These are phyloP conservation scores for Malaclemys terrapin DNA, from an alignment of 2,113 vertebrate genomes.

Conservation along the genomic window DNA sequence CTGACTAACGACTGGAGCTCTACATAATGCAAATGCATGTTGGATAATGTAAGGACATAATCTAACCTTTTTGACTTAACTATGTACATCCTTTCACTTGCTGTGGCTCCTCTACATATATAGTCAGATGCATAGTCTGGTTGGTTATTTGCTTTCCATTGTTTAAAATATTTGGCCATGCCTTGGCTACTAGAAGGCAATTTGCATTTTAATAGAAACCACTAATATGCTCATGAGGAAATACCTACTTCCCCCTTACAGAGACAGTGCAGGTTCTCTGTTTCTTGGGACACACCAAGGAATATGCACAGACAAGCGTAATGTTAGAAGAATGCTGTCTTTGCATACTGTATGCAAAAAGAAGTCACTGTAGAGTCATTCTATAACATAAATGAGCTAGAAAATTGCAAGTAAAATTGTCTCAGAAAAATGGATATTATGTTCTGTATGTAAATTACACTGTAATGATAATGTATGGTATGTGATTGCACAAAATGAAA, in stretches of 20 bases:
- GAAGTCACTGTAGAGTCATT: background rate
- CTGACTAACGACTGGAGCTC: background rate
- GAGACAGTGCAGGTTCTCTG: background rate
- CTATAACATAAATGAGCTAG: background rate
- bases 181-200: background rate
- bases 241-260: background rate
- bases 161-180: background rate
- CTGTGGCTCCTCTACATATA: background rate
- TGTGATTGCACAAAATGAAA: background rate
- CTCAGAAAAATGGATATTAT: background rate
- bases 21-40: background rate
- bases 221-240: background rate
- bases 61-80: background rate
- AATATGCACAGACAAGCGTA: background rate
- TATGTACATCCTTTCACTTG: background rate
- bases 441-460: background rate
- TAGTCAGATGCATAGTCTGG: background rate
- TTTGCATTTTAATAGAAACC: background rate
- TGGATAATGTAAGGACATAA: background rate
- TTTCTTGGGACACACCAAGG: background rate
- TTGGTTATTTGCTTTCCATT: background rate
- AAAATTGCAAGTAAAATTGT: background rate
- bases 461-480: background rate
- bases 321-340: background rate
- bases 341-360: background rate